Base-by-base conservation (phyloP, 2,113 vertebrate species). In the Myodes glareolus region DNA sequence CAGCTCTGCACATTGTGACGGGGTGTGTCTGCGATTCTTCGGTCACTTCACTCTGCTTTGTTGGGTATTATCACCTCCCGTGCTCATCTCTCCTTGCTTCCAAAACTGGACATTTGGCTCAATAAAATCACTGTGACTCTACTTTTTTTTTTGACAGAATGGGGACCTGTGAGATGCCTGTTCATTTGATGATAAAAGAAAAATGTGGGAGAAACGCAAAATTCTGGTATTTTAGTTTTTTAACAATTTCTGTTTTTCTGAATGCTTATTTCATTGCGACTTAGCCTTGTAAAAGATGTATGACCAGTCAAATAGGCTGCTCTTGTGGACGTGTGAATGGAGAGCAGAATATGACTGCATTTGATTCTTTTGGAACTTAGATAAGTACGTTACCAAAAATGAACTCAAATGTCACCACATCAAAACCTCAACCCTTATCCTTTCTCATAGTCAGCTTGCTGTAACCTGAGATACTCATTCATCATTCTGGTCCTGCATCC, bases 1-100 rank as follows among this genome's bases (percentile, higher is more conserved):
- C 47, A 5, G 13, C 25, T 31, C 3, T 27, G 11, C 7, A 3
- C 31, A 11, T 8, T 63, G 25, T 50, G 55, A 33, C 5, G 4
- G 19, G 8, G 11, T 2, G 1, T 33, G 5, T 50, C 47, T 33
- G 58, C 13, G 33, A 33, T 3, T 50, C 42, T 2, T 47, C 72
- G 76, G 12, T 81, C 19, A 21, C 31, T 25, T 65, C 1, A 0
- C 36, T n/a, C 33, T 61, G n/a, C 5, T 7, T 4, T 39, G 0
- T 39, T 19, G 7, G 0, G 23, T 14, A 3, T 14, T 14, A 29
- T 58, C 36, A 45, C 42, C 8, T 72, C 27, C 19, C 3, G 27
- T 21, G 42, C 19, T 72, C 14, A 23, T 58, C 12, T 94, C 14
- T 65, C 4, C 6, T 87, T 84, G 25, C n/a, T 92, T 95, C 45